Evolutionary conservation across 2,113 vertebrate genomes (phyloP).

Genomic region (Boulengeromyrus knoepffleri): DNA sequence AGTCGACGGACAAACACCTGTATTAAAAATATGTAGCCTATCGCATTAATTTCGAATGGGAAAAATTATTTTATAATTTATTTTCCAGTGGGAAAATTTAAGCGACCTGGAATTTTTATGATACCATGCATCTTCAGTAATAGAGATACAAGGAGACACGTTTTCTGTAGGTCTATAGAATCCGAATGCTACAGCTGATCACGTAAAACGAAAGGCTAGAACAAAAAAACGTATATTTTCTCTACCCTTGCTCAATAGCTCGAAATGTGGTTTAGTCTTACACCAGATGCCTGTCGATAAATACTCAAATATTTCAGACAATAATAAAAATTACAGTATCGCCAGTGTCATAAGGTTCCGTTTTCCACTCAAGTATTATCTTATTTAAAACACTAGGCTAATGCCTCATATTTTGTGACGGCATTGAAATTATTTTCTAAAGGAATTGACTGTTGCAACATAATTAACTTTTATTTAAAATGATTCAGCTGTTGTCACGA

Average conservation of each 20-base stretch:
- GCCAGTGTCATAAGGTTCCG: neutral
- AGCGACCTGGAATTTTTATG: neutral
- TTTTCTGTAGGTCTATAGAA: neutral
- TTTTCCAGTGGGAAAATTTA: neutral
- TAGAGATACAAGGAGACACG: neutral
- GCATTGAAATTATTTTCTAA: neutral
- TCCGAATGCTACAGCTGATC: neutral
- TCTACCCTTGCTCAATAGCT: neutral
- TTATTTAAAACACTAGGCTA: neutral
- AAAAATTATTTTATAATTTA: neutral
- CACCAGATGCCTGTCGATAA: neutral
- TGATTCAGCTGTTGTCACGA: neutral
- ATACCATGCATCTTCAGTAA: neutral
- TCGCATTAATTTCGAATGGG: neutral
- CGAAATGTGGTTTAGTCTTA: neutral
- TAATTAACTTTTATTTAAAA: neutral
- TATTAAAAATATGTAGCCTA: neutral
- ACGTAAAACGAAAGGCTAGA: neutral
- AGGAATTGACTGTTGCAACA: neutral
- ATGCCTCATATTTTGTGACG: neutral
- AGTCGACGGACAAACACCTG: neutral
- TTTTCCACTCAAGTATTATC: neutral
- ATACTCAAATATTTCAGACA: neutral
- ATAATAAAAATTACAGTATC: neutral
- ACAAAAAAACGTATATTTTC: neutral